Conservation (phyloP, 37 sponge, comb jelly and placozoan genomes). For the Diacarnus erythraeanus region DNA sequence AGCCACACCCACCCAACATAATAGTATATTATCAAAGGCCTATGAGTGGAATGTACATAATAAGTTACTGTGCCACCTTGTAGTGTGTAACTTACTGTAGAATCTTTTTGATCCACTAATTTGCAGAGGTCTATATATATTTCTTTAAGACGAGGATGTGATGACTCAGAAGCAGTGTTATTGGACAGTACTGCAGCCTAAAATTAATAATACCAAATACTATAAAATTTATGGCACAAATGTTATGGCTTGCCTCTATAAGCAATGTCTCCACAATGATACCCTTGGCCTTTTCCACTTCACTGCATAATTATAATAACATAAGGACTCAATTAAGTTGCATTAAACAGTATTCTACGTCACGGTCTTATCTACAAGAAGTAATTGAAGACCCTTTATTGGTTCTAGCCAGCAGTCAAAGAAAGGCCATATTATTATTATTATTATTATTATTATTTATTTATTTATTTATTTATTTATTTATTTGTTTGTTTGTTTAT, state of each 20-base stretch:
- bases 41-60: not conserved
- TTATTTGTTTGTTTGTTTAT: too few species aligned
- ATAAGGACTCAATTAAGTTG: too few species aligned
- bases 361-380: too few species aligned
- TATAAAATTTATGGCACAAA: not conserved
- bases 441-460: too few species aligned
- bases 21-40: too few species aligned
- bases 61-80: not conserved
- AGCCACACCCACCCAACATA: not conserved
- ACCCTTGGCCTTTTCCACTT: conserved; percentile 53
- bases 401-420: too few species aligned
- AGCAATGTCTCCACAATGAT: conserved; percentile 43
- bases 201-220: not conserved
- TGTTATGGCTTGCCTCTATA: conserved; percentile 34
- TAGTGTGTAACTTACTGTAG: conserved; percentile 24
- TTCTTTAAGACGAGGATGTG: conserved; percentile 23
- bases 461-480: too few species aligned
- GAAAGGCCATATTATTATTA: too few species aligned
- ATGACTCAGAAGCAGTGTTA: not conserved
- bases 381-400: too few species aligned
- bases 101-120: conserved; percentile 58
- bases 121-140: conserved; percentile 58
- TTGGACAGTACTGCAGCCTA: not conserved
- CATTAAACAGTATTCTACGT: too few species aligned
- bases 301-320: conserved; percentile 29